phyloP scores from a whole-genome alignment of 2,797 vertebrate genomes.

The Pangasius djambal region DNA sequence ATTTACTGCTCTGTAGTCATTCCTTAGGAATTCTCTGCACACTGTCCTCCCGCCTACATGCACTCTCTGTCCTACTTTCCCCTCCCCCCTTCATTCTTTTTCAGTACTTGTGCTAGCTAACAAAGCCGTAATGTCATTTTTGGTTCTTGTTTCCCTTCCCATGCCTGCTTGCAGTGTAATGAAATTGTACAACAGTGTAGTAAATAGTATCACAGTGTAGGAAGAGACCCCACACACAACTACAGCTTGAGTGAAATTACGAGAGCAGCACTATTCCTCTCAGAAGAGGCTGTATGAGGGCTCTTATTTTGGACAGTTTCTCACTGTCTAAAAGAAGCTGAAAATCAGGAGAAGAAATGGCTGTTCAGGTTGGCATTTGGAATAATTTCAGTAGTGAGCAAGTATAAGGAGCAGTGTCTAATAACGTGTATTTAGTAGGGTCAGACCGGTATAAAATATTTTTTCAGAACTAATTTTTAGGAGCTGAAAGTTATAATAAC shows the following conservation, averaged over 20 bases:
- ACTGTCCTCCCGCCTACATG: slow-evolving; percentile 58
- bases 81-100: slow-evolving; percentile 27
- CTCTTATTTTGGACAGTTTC: neutral
- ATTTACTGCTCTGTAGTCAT: slow-evolving; percentile 66
- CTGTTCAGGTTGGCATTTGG: neutral
- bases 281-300: neutral
- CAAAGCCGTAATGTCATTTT: slow-evolving; percentile 14
- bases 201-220: too few relatives aligned
- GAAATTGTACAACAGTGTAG: neutral
- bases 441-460: neutral
- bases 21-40: slow-evolving; percentile 74
- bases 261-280: neutral
- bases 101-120: slow-evolving; percentile 15
- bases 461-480: neutral
- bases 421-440: neutral
- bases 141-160: neutral
- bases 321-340: neutral
- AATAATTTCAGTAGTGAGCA: neutral
- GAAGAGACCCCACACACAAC: neutral
- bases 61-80: neutral
- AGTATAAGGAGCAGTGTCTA: neutral
- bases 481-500: neutral
- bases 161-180: neutral
- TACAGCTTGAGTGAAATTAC: neutral
- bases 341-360: too few relatives aligned